Evolutionary conservation across 1,140 invertebrate species (phyloP).

Genomic region (Melanaphis sacchari): DNA sequence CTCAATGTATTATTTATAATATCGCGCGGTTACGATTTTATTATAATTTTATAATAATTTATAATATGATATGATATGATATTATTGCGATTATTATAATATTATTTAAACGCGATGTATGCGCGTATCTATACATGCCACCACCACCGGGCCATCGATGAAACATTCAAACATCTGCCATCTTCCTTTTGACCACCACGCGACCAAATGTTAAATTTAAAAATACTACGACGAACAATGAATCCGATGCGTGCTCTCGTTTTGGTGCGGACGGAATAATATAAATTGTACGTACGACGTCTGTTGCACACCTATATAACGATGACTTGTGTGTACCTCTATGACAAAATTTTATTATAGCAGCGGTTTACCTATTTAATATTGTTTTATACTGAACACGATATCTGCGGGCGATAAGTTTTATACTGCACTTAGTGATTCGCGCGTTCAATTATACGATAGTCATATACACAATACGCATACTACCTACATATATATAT

Average conservation of each 20-base stretch:
- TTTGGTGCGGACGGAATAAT: background rate
- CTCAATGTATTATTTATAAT: background rate
- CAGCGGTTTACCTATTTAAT: background rate
- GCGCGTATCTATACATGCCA: background rate
- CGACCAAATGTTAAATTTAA: conserved; percentile 52
- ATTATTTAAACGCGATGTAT: conserved; percentile 16
- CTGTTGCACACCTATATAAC: background rate
- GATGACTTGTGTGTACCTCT: background rate
- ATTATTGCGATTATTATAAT: background rate
- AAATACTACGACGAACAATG: conserved; percentile 36
- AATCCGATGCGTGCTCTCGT: conserved; percentile 28
- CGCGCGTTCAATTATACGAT: background rate
- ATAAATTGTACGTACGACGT: background rate
- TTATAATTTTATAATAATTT: background rate
- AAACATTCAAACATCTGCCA: conserved; percentile 56
- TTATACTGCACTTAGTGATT: background rate
- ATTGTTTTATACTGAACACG: background rate
- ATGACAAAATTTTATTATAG: background rate
- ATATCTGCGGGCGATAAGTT: background rate
- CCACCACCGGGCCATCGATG: conserved; percentile 24
- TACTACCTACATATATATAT: background rate
- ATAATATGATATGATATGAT: background rate
- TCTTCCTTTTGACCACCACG: conserved; percentile 49
- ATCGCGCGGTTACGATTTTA: background rate
- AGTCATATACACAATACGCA: background rate